Percentiles rank a stretch among this genome's conserved stretches.
phyloP scores from a whole-genome alignment of 2,888 invertebrate species.

The Trichogramma evanescens region DNA sequence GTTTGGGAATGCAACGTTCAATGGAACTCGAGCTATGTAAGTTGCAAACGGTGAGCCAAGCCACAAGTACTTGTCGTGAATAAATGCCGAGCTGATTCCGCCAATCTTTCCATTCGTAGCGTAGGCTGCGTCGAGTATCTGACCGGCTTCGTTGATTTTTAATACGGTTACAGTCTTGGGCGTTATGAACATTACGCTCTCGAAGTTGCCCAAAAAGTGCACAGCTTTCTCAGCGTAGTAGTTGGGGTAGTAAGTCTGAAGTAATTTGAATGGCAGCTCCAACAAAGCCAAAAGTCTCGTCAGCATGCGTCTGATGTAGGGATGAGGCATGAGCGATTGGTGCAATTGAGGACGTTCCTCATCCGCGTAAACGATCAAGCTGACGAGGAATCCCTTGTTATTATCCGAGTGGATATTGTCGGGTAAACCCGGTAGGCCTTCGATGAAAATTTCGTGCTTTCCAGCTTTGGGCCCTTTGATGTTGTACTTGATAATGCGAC shows the following conservation, averaged over 20 bases:
- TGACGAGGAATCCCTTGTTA: constrained; percentile 62
- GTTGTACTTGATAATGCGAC: constrained; percentile 68
- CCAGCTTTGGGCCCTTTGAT: constrained; percentile 76
- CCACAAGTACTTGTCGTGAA: constrained; percentile 59
- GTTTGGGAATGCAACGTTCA: constrained; percentile 47
- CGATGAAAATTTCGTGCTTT: constrained; percentile 69
- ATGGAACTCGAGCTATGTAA: constrained; percentile 60
- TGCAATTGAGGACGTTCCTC: constrained; percentile 52
- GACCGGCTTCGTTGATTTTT: constrained; percentile 65
- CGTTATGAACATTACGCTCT: constrained; percentile 19
- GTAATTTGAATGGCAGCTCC: constrained; percentile 58
- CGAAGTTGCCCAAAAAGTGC: constrained; percentile 46
- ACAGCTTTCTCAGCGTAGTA: constrained; percentile 56
- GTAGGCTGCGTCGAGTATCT: constrained; percentile 63
- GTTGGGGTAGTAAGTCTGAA: constrained; percentile 62
- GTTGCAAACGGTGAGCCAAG: constrained; percentile 64
- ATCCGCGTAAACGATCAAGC: constrained; percentile 54
- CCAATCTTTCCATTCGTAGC: constrained; percentile 54
- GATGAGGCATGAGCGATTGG: constrained; percentile 56
- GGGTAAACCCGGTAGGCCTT: constrained; percentile 68
- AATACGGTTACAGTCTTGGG: constrained; percentile 39
- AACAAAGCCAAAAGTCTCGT: constrained; percentile 55
- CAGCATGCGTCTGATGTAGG: constrained; percentile 60
- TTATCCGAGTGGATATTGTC: constrained; percentile 57
- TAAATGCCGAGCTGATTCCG: constrained; percentile 60